Conservation (phyloP, 2,797 vertebrate species). For the Okamejei kenojei region DNA sequence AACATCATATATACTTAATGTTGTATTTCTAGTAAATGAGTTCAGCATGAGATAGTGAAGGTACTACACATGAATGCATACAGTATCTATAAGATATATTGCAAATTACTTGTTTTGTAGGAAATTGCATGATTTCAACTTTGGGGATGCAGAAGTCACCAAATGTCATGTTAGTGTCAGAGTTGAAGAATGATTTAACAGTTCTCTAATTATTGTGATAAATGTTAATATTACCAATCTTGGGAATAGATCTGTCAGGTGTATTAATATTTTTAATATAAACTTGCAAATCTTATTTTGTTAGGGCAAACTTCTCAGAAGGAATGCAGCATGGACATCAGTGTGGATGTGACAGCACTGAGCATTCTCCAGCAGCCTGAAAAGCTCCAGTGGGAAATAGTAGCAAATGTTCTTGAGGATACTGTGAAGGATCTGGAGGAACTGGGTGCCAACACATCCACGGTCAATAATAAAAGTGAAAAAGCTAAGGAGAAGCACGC, state of each 20-base stretch:
- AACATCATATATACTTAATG: not conserved
- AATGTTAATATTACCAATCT: not conserved
- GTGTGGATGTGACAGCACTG: slow-evolving; percentile 84
- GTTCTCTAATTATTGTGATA: not conserved
- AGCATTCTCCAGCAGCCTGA: slow-evolving; percentile 96
- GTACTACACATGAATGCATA: not conserved
- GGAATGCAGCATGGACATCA: slow-evolving; percentile 83
- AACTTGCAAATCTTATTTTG: slow-evolving; percentile 43
- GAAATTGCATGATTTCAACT: not conserved
- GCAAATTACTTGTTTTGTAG: not conserved
- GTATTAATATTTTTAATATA: not conserved
- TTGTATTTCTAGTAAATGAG: not conserved
- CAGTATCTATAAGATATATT: not conserved
- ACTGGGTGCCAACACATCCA: slow-evolving; percentile 82
- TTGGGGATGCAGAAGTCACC: not conserved
- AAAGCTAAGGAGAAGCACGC: slow-evolving; percentile 85
- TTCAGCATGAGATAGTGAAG: not conserved
- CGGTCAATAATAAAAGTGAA: slow-evolving; percentile 75
- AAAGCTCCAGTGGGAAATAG: slow-evolving; percentile 96
- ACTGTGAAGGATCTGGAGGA: slow-evolving; percentile 97
- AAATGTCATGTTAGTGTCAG: not conserved
- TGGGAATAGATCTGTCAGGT: not conserved
- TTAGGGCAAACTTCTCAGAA: slow-evolving; percentile 86
- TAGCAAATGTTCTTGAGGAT: slow-evolving; percentile 94
- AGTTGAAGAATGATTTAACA: not conserved